Base-by-base conservation (phyloP, 1,140 invertebrate species). In the Zaprionus tsacasi region DNA sequence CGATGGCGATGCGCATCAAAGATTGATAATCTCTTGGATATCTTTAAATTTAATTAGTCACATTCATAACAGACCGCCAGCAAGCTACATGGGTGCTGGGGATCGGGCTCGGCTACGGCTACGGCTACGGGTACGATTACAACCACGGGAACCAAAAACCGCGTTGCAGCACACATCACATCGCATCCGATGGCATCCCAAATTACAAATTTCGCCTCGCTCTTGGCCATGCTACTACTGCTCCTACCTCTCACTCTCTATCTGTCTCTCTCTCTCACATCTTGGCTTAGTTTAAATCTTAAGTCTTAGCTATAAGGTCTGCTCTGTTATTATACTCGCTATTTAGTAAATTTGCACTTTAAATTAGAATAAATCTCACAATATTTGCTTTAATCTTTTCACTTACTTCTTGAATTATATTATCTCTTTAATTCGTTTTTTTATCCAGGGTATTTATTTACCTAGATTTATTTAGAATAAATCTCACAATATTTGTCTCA, bases 1-100 rank as follows among this genome's bases (percentile, higher is more conserved):
- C 76, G 45, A 50, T 25, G 54, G 63, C 52, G 82, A 85, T 85
- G 81, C 78, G 81, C 79, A 75, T 82, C 77, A 83, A 87, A 91
- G 89, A 91, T 91, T 91, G 90, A 91, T 91, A 91, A 91, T 91
- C 90, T 74, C 81, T 89, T 70, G 82, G 85, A 91, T 91, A 90
- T 91, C 85, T 91, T 91, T 91, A 91, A 91, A 91, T 91, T 91
- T 91, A 91, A 91, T 91, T 91, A 91, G 86, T 91, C 82, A 83
- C 89, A 91, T 91, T 91, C 86, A 82, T 90, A 91, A 78, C 90
- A 83, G 79, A 89, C 90, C 82, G 86, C 75, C 81, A 90, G 85
- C 77, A 76, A 87, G 70, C 83, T 65, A 86, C 56, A 60, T 68
- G 58, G 63, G 36, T 56, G 59, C 21, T 21, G 21, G 21, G 21